These are phyloP conservation scores for Penaeus vannamei DNA, from an alignment of 1,140 invertebrate species.

Conservation along the genomic window DNA sequence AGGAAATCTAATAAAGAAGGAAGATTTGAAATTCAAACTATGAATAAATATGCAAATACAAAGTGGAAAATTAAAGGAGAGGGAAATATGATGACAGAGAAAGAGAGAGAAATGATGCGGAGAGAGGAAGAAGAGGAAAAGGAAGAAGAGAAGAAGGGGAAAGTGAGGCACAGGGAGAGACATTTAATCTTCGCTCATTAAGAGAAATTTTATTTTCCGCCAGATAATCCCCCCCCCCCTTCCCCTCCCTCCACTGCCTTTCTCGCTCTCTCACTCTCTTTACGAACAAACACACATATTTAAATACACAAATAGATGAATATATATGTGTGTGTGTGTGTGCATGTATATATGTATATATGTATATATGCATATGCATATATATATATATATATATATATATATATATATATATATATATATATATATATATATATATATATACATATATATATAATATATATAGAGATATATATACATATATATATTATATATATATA, in stretches of 20 bases:
- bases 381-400: too few relatives aligned
- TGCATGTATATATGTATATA: neutral
- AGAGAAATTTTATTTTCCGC: neutral
- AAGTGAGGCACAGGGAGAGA: neutral
- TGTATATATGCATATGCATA: too few relatives aligned
- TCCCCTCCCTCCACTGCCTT: neutral
- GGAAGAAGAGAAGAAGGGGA: neutral
- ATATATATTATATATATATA: neutral
- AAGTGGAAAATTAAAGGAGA: too few relatives aligned
- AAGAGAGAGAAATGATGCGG: too few relatives aligned
- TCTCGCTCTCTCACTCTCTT: constrained; percentile 19
- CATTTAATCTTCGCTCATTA: too few relatives aligned
- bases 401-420: too few relatives aligned
- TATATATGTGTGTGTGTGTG: neutral
- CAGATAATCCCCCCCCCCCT: neutral
- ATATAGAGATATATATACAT: neutral
- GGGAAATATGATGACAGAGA: too few relatives aligned
- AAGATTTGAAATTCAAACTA: too few relatives aligned
- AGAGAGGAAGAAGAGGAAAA: too few relatives aligned
- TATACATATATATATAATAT: constrained; percentile 1
- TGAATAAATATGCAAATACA: too few relatives aligned
- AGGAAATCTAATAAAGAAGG: too few relatives aligned
- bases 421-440: neutral
- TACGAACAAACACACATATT: neutral
- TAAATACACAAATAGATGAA: neutral